Evolutionary conservation across 2,888 invertebrate species (phyloP).

Genomic region (Hydrotaea diabolus): DNA sequence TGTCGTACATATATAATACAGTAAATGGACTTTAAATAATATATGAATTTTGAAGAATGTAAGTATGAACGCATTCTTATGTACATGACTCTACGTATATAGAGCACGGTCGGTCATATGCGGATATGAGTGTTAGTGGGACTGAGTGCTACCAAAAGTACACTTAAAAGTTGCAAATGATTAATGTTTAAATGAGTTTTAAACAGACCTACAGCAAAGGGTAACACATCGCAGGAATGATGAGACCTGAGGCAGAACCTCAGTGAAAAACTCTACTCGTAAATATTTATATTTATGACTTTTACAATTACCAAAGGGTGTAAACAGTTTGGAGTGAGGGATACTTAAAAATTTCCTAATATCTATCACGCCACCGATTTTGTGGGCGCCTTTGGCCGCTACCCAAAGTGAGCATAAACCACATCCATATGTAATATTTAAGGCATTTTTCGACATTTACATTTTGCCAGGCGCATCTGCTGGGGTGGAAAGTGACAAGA

Average conservation of each 20-base stretch:
- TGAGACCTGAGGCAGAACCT: no score
- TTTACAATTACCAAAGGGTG: no score
- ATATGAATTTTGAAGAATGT: constrained; percentile 57
- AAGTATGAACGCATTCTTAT: not conserved
- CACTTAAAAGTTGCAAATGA: constrained; percentile 12
- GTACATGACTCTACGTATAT: not conserved
- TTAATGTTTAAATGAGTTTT: constrained; percentile 22
- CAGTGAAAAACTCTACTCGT: no score
- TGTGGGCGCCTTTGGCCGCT: not conserved
- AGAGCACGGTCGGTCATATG: not conserved
- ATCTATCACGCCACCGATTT: no score
- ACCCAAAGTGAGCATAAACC: constrained; percentile 20
- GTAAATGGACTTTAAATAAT: constrained; percentile 63
- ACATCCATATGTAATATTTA: constrained; percentile 13
- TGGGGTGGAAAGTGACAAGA: constrained; percentile 5
- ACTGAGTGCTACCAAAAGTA: constrained; percentile 4
- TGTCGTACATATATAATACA: constrained; percentile 6
- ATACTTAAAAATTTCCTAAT: no score
- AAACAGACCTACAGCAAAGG: not conserved
- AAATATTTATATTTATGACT: no score
- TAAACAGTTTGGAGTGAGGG: no score
- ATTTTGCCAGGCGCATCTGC: not conserved
- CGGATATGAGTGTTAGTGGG: not conserved
- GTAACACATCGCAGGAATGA: not conserved
- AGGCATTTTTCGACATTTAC: constrained; percentile 19